A percentile compares a stretch with the other conserved stretches of the same genome.
Conservation (phyloP, 1,140 invertebrate genomes). For the Plutomurus gul region DNA sequence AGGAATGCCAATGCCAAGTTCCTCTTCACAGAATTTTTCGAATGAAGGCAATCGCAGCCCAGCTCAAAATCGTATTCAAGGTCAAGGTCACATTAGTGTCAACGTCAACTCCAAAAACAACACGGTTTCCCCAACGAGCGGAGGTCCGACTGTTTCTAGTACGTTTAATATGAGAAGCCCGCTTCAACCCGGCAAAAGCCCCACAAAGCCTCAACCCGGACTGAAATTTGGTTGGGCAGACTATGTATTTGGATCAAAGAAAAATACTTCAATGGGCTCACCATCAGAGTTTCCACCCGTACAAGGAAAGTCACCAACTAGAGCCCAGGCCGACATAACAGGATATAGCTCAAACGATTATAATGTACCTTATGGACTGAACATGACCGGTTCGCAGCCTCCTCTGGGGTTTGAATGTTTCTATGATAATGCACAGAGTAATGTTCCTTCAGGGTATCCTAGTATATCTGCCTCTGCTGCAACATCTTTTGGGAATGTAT, state of each 20-base stretch:
- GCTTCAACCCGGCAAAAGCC: neutral
- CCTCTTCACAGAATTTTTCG: neutral
- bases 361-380: neutral
- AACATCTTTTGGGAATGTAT: neutral
- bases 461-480: neutral
- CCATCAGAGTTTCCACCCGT: slow-evolving; percentile 13
- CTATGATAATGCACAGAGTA: neutral
- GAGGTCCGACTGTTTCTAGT: slow-evolving; percentile 13
- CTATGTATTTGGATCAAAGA: slow-evolving; percentile 37
- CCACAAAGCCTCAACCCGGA: neutral
- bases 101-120: neutral
- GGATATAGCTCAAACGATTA: neutral
- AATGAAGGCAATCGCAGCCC: neutral
- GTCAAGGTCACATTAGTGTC: neutral
- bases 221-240: slow-evolving; percentile 43
- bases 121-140: neutral
- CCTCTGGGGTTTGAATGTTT: slow-evolving; percentile 36
- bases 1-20: neutral
- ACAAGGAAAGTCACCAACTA: neutral
- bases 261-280: neutral
- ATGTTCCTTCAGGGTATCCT: neutral
- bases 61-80: neutral
- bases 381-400: neutral
- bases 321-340: neutral
- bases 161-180: slow-evolving; percentile 36